Percentiles rank a stretch among this genome's conserved stretches.
phyloP scores from a whole-genome alignment of 2,113 vertebrate genomes.

The Telmatochromis sp. region DNA sequence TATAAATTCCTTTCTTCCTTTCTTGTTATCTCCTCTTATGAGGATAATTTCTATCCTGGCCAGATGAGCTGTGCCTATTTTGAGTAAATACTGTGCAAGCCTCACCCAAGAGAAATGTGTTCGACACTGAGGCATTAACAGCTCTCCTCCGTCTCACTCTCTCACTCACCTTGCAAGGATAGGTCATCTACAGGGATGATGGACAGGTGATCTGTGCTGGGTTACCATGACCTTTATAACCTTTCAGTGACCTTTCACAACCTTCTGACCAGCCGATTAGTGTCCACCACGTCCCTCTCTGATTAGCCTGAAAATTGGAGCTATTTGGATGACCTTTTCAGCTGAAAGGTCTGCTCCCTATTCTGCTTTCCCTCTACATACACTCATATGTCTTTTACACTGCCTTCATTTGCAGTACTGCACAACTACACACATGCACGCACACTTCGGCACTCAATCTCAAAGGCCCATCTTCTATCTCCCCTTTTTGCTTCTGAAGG shows the following conservation, averaged over 20 bases:
- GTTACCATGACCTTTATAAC: slow-evolving; percentile 29
- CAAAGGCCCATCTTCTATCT: slow-evolving; percentile 30
- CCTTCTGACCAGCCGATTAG: slow-evolving; percentile 60
- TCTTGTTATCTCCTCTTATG: slow-evolving; percentile 19
- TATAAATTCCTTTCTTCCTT: not conserved
- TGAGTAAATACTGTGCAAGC: not conserved
- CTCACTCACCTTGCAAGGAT: slow-evolving; percentile 24
- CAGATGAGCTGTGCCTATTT: not conserved
- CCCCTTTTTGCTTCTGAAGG: slow-evolving; percentile 58
- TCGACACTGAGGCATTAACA: slow-evolving; percentile 13
- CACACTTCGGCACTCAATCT: not conserved
- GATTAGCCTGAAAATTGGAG: slow-evolving; percentile 49
- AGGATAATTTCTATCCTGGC: slow-evolving; percentile 28
- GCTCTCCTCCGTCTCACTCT: slow-evolving; percentile 1
- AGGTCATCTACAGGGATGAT: slow-evolving; percentile 46
- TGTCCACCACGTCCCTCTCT: slow-evolving; percentile 29
- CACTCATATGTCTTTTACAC: slow-evolving; percentile 3
- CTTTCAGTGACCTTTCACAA: slow-evolving; percentile 53
- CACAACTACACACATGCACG: not conserved
- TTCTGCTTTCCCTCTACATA: slow-evolving; percentile 10
- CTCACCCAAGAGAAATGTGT: not conserved
- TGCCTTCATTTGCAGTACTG: slow-evolving; percentile 17
- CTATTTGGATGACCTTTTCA: slow-evolving; percentile 58
- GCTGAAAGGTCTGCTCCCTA: slow-evolving; percentile 48
- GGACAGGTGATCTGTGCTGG: slow-evolving; percentile 45